Base-by-base conservation (phyloP, 1,140 invertebrate genomes). In the Paralvinella palmiformis region DNA sequence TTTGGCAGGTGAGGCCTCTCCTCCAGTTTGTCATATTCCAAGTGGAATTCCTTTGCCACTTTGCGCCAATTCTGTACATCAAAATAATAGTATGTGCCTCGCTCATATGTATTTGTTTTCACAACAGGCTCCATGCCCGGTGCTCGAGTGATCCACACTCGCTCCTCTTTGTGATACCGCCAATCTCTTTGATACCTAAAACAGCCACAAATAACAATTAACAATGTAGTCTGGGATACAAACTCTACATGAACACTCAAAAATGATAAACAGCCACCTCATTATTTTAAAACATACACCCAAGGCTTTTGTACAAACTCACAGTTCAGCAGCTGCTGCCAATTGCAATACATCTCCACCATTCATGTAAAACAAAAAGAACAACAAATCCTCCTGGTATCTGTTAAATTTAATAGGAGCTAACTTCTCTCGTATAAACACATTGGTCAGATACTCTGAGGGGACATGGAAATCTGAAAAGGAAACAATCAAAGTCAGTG, bases 291-390 rank as follows among this genome's bases (percentile, higher is more conserved):
- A 2, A 27, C 7, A 22, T 10, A 29, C 48, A 52, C 5, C 45
- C 20, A 50, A n/a, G 27, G 27, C 45, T n/a, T n/a, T n/a, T n/a
- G n/a, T n/a, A n/a, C n/a, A n/a, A n/a, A 56, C 90, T 89, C 86
- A 98, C 94, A 99, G 84, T 87, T 98, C 96, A 69, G 88, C 87
- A 70, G 95, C 95, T 60, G 94, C 95, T 69, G 91, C 91, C 69
- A 98, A 83, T 86, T 99, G 96, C 82, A 99, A 86, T 68, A 95
- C 88, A 85, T 99, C 96, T 72, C 94, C 94, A 73, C 94, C 91
- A 84, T 94, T 97, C 82, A 94, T 97, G 82, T 99, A 99, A 85
- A 98, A 99, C 81, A 99, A 87, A 84, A 95, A 99, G 86, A 99
- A 99, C 70, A 99, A 85, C 73, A 98, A 85, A 85, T 99, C 96